Evolutionary conservation across 1,140 invertebrate species (phyloP).

Genomic region (Spodoptera frugiperda): DNA sequence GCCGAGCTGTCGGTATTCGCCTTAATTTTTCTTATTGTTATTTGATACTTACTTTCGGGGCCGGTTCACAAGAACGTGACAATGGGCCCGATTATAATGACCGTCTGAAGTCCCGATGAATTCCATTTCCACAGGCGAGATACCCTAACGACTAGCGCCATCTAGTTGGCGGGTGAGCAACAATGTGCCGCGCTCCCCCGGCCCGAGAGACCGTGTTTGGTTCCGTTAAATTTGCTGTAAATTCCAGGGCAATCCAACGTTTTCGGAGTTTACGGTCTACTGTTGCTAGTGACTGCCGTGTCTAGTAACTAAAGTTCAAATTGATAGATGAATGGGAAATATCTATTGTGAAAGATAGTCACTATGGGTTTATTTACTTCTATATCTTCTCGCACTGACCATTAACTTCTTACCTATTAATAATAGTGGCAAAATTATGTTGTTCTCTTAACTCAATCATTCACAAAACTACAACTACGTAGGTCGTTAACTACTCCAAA

Average conservation of each 20-base stretch:
- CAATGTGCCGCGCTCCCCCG: slow-evolving; percentile 14
- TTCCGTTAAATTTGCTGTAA: slow-evolving; percentile 34
- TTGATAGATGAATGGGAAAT: too few species aligned
- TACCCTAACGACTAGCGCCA: slow-evolving; percentile 30
- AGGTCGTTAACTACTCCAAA: too few species aligned
- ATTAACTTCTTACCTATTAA: too few species aligned
- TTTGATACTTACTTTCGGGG: slow-evolving; percentile 44
- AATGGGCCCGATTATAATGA: slow-evolving; percentile 41
- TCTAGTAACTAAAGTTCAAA: too few species aligned
- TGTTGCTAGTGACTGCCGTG: neutral
- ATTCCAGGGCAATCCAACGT: slow-evolving; percentile 32
- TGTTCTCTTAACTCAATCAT: too few species aligned
- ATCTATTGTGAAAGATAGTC: too few species aligned
- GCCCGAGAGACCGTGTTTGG: slow-evolving; percentile 31
- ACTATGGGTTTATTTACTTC: too few species aligned
- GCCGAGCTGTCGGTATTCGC: slow-evolving; percentile 27
- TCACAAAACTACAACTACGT: too few species aligned
- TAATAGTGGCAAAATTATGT: too few species aligned
- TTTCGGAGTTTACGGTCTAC: slow-evolving; percentile 26
- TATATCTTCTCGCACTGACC: too few species aligned
- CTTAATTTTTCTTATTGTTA: slow-evolving; percentile 47
- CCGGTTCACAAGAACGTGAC: slow-evolving; percentile 45
- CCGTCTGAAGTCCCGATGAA: slow-evolving; percentile 33
- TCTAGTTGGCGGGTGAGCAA: slow-evolving; percentile 24
- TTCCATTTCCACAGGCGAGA: slow-evolving; percentile 18